Conservation (phyloP, 2,113 vertebrate species). For the Uropsilus gracilis region DNA sequence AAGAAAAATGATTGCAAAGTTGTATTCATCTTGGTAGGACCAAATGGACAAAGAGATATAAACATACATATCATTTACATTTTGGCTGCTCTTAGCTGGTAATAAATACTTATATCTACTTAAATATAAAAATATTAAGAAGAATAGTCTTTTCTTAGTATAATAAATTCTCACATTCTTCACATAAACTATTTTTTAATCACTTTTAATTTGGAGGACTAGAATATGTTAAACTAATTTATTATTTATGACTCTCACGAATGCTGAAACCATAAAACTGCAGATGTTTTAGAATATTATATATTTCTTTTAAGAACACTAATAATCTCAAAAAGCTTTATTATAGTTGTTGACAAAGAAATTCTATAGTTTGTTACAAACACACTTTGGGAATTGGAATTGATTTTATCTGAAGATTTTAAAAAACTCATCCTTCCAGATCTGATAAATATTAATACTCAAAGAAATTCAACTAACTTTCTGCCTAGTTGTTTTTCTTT, state of each 20-base stretch:
- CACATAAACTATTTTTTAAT: background rate
- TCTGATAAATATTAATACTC: background rate
- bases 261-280: constrained; percentile 8
- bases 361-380: background rate
- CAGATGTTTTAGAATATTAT: background rate
- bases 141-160: background rate
- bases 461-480: constrained; percentile 16
- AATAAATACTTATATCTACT: background rate
- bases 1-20: background rate
- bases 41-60: background rate
- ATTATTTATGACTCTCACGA: background rate
- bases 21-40: background rate
- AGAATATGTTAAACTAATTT: background rate
- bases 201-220: background rate
- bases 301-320: background rate
- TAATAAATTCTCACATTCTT: background rate
- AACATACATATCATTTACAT: constrained; percentile 10
- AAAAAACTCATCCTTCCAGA: constrained; percentile 9
- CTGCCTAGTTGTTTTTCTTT: background rate
- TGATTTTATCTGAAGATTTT: background rate
- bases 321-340: background rate
- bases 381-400: constrained; percentile 8
- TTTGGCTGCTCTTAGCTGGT: background rate
- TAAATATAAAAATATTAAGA: background rate
- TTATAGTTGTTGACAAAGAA: background rate